phyloP scores from a whole-genome alignment of 2,888 invertebrate species.

The Nesidiocoris tenuis region DNA sequence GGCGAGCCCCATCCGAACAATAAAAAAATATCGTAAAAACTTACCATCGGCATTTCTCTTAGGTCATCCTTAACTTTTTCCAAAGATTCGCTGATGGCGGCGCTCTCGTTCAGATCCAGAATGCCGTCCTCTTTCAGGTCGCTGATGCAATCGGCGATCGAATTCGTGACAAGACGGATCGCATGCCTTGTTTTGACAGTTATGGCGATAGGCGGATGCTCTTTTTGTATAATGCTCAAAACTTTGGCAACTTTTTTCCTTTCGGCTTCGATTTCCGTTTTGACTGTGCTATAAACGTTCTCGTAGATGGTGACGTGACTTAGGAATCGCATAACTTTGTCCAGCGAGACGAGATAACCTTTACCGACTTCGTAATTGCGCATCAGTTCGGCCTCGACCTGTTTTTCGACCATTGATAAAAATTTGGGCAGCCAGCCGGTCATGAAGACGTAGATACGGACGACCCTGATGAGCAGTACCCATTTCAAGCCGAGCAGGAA shows the following conservation, averaged over 20 bases:
- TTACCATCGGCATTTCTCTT: constrained; percentile 20
- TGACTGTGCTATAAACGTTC: constrained; percentile 17
- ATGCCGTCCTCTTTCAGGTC: constrained; percentile 37
- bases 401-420: constrained; percentile 22
- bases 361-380: constrained; percentile 30
- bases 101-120: constrained; percentile 33
- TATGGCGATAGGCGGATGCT: constrained; percentile 21
- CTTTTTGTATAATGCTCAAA: constrained; percentile 28
- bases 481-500: constrained; percentile 14
- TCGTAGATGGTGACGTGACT: constrained; percentile 21
- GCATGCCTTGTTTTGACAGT: constrained; percentile 33
- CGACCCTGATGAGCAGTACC: constrained; percentile 10
- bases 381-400: constrained; percentile 30
- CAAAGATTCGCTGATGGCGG: constrained; percentile 17
- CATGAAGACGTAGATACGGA: constrained; percentile 26
- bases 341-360: constrained; percentile 25
- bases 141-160: constrained; percentile 24
- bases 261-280: constrained; percentile 19
- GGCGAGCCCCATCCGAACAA: no score
- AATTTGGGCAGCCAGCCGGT: constrained; percentile 20
- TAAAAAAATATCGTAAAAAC: no score
- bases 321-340: constrained; percentile 21
- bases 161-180: constrained; percentile 23
- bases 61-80: constrained; percentile 14
- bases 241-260: constrained; percentile 27